Conservation (phyloP, 2,888 invertebrate species). For the Phytoseiulus persimilis region DNA sequence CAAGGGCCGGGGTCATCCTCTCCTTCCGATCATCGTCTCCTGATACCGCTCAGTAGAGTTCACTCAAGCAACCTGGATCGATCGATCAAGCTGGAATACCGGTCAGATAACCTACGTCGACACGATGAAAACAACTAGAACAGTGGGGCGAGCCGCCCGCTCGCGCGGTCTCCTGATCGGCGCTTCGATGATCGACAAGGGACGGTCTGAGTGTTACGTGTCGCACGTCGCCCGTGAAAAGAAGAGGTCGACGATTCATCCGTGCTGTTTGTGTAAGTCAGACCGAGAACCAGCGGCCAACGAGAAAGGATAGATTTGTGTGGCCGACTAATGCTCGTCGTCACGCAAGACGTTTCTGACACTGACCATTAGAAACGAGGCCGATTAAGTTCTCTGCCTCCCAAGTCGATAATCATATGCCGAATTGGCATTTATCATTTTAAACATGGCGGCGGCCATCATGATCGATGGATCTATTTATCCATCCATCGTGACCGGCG, state of each 20-base stretch:
- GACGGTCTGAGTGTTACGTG: not conserved
- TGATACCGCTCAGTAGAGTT: too few species aligned
- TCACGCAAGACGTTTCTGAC: not conserved
- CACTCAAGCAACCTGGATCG: too few species aligned
- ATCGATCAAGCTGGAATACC: not conserved
- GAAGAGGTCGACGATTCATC: not conserved
- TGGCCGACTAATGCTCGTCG: not conserved
- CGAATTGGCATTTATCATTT: not conserved
- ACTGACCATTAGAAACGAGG: not conserved
- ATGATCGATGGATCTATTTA: not conserved
- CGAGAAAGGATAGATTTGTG: not conserved
- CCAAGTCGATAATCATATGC: not conserved
- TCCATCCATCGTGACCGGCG: not conserved
- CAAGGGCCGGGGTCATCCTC: too few species aligned
- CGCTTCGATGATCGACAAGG: not conserved
- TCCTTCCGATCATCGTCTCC: too few species aligned
- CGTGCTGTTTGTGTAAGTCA: not conserved
- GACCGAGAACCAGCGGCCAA: not conserved
- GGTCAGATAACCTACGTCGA: not conserved
- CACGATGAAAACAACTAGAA: not conserved
- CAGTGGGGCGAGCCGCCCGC: not conserved
- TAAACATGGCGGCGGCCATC: not conserved
- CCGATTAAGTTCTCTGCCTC: constrained; percentile 5
- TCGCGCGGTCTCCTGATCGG: not conserved
- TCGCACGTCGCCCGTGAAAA: not conserved